Base-by-base conservation (phyloP, 2,113 vertebrate species). In the Synchiropus splendidus region DNA sequence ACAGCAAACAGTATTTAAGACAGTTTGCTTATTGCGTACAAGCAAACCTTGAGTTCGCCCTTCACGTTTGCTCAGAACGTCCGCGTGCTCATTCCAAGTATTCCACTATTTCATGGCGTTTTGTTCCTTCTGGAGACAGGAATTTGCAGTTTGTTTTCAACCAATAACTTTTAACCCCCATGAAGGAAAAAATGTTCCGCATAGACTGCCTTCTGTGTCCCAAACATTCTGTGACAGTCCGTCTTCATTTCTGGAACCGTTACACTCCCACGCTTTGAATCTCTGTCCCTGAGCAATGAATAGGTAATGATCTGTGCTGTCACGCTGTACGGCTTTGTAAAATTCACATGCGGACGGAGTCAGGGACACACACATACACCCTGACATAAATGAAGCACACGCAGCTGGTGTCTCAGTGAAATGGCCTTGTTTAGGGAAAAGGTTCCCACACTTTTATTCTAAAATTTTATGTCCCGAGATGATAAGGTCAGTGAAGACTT, bases 261-360 rank as follows among this genome's bases (percentile, higher is more conserved):
- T 71, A 48, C 61, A 73, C 70, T 73, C 67, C 69, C 75, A 77
- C 62, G 67, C 57, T 70, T 73, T 61, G 47, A 67, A 54, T 43
- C 12, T 58, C 58, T 57, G 56, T 76, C 62, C 67, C 64, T 59
- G 70, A 64, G 58, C 61, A 36, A 70, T 75, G 70, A 76, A 81
- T 73, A 74, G 70, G 80, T 80, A 71, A 82, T 81, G 75, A 67
- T 72, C 73, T 72, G 65, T 71, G 64, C 63, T 72, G 79, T 77
- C 70, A 66, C 45, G 70, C 60, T 44, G 58, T 67, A 72, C 67
- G 68, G 61, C 64, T 58, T 59, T 33, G 47, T 67, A 74, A 77
- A 81, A 79, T 67, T 79, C 70, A 74, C 67, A 67, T 70, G 36
- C 63, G 12, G 21, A 53, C 6, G 45, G 14, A 32, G 36, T 47